Percentiles rank a stretch among this genome's conserved stretches.
Conservation (phyloP, 2,888 invertebrate genomes). For the Dicyrtomina minuta region DNA sequence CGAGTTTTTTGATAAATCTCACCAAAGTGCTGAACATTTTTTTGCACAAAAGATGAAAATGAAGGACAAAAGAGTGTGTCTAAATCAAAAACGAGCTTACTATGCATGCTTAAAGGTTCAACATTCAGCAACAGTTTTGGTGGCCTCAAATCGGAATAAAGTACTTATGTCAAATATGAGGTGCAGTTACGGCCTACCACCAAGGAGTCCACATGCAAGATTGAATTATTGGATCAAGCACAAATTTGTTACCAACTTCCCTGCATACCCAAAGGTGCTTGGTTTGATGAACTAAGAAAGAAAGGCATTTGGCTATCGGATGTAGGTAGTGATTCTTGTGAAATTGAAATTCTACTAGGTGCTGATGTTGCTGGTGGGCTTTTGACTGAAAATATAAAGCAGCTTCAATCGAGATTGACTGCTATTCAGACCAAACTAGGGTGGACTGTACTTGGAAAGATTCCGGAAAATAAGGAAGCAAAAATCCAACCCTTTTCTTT, state of each 20-base stretch:
- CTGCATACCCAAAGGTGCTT: background rate
- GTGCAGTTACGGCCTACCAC: too few species aligned
- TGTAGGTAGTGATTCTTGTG: background rate
- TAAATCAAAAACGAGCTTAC: too few species aligned
- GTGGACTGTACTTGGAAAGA: constrained; percentile 32
- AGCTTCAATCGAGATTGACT: constrained; percentile 29
- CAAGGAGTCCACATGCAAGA: too few species aligned
- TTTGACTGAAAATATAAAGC: constrained; percentile 29
- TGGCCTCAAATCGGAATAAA: background rate
- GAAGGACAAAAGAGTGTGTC: too few species aligned
- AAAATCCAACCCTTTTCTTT: constrained; percentile 10
- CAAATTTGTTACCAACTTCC: constrained; percentile 18
- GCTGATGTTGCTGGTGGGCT: constrained; percentile 30
- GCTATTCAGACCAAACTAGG: constrained; percentile 39
- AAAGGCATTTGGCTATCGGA: constrained; percentile 13
- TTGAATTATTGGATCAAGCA: background rate
- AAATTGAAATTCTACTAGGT: constrained; percentile 40
- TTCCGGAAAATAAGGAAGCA: too few species aligned
- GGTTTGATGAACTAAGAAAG: constrained; percentile 20
- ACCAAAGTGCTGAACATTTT: background rate
- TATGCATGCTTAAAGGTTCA: too few species aligned
- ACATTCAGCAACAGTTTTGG: background rate
- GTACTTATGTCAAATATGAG: background rate
- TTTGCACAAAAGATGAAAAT: background rate
- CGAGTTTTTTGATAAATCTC: background rate